Evolutionary conservation across 1,140 invertebrate genomes (phyloP), one percentile per base, ranked within the genome.

Genomic region (Linepithema humile): DNA sequence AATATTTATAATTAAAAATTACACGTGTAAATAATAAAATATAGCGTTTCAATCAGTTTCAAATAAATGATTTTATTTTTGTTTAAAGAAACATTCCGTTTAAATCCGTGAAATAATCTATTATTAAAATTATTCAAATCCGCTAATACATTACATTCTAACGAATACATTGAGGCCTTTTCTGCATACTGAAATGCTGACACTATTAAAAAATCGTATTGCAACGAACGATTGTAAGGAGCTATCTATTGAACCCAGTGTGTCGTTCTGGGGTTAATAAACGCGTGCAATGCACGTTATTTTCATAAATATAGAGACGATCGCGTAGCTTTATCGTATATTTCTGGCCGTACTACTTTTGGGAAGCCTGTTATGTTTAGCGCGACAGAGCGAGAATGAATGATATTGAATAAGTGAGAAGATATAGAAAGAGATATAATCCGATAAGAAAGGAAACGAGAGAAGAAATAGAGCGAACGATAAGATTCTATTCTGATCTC

Each of bases 331-430:
- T 57, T 67, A 50, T 78, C 10, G 1, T 45, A 53, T n/a, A n/a
- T 48, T 57, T 88, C 84, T 23, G 59, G 35, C 45, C 65, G 55
- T 72, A 77, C 29, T 59, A 64, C 50, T 88, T 84, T 62, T 40
- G 17, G 10, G 6, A 43, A 43, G 53, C 23, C 69, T 69, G 55
- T 64, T 84, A 43, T 59, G 29, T 80, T 77, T 55, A 67, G 10
- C 45, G 65, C 26, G 74, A n/a, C n/a, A 38, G 23, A 40, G 17
- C 48, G 64, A 75, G 57, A 65, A 65, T 77, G 59, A 57, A 40
- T 69, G 64, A 65, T 50, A 78, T 35, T 40, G 35, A 29, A 69
- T 43, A 53, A 50, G 45, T 23, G 48, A 80, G 50, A 70, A 70
- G 10, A 67, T 48, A 65, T 26, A 64, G 70, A 77, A 77, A 83